A percentile compares a stretch with the other conserved stretches of the same genome.
Conservation (phyloP, 1,140 invertebrate species). For the Aleiodes sp. region DNA sequence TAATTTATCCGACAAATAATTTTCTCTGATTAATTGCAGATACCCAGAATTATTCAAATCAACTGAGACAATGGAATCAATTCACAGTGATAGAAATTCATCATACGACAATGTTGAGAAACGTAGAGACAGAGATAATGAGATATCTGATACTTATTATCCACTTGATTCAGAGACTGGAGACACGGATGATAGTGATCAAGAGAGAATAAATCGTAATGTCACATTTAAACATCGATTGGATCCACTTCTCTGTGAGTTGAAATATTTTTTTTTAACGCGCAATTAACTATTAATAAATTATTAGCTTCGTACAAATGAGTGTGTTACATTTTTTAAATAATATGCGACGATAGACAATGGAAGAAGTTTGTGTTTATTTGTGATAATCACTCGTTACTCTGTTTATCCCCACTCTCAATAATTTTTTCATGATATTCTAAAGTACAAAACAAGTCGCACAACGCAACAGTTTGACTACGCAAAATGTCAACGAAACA, state of each 20-base stretch:
- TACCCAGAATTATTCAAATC: conserved; percentile 62
- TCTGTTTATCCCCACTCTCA: conserved; percentile 3
- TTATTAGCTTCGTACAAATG: neutral
- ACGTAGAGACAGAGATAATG: conserved; percentile 50
- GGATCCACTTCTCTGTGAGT: conserved; percentile 76
- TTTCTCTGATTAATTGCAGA: conserved; percentile 42
- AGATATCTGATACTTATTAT: conserved; percentile 51
- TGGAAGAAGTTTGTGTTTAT: neutral
- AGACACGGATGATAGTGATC: conserved; percentile 61
- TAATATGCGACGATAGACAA: neutral
- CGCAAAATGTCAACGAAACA: neutral
- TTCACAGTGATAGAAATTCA: conserved; percentile 71
- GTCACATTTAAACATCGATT: conserved; percentile 79
- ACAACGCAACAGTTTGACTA: neutral
- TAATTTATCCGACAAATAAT: no score
- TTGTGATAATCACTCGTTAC: neutral
- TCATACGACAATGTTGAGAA: conserved; percentile 79
- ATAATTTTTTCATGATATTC: neutral
- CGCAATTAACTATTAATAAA: neutral
- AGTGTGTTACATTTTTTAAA: neutral
- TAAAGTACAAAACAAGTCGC: neutral
- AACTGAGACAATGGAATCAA: conserved; percentile 55
- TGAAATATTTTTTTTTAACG: neutral
- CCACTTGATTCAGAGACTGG: conserved; percentile 60
- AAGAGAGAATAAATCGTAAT: conserved; percentile 67